A percentile compares a stretch with the other conserved stretches of the same genome.
These are phyloP conservation scores for Acleris emargana DNA, from an alignment of 2,888 invertebrate genomes.

Conservation along the genomic window DNA sequence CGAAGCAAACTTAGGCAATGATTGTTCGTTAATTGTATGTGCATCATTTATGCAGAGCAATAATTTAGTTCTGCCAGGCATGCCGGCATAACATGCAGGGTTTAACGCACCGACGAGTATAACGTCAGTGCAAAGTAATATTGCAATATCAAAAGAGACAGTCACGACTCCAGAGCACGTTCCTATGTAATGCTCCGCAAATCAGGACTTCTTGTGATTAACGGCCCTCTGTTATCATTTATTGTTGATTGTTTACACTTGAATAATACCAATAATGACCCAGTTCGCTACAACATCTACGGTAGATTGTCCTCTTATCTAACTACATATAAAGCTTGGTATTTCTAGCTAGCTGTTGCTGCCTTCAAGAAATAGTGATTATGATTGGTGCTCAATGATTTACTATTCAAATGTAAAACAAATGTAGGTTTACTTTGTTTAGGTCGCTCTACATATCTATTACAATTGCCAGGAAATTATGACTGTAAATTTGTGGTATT, in stretches of 20 bases:
- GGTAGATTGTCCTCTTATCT: constrained; percentile 6
- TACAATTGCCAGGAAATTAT: constrained; percentile 59
- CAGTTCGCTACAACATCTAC: constrained; percentile 30
- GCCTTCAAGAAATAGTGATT: constrained; percentile 4
- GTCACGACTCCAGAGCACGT: constrained; percentile 22
- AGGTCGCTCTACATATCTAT: constrained; percentile 7
- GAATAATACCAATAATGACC: constrained; percentile 36
- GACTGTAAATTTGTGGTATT: constrained; percentile 46
- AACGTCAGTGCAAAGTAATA: constrained; percentile 5
- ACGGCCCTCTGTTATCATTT: constrained; percentile 22
- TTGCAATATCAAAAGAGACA: constrained; percentile 3
- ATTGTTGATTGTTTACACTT: constrained; percentile 28
- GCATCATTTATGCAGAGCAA: constrained; percentile 25
- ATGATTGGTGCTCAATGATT: background rate
- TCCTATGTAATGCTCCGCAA: constrained; percentile 15
- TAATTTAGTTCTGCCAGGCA: constrained; percentile 22
- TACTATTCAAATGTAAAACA: constrained; percentile 20
- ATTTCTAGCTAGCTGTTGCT: constrained; percentile 3
- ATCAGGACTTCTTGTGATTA: constrained; percentile 27
- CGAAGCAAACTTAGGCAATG: constrained; percentile 43
- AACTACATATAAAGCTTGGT: background rate
- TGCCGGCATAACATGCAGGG: constrained; percentile 10
- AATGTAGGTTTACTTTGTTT: constrained; percentile 15
- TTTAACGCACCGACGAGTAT: constrained; percentile 12
- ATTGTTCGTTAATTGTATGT: constrained; percentile 42